Evolutionary conservation across 2,113 vertebrate genomes (phyloP).

Genomic region (Nesogale talazaci): DNA sequence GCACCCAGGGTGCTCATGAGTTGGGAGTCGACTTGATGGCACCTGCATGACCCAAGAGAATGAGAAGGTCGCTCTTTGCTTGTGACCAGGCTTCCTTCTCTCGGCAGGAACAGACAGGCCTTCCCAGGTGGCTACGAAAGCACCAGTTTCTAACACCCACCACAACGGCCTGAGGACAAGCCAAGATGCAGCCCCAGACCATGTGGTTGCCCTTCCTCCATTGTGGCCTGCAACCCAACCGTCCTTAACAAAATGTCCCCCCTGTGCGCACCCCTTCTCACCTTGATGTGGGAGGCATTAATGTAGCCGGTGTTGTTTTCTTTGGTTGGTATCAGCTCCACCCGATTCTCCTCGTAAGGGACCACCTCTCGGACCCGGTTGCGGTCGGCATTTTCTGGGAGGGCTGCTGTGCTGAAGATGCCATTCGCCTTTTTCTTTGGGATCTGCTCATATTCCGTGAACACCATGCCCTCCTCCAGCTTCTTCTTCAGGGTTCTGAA

Average conservation of each 20-base stretch:
- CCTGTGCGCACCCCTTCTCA: conserved; percentile 52
- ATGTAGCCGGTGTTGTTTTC: conserved; percentile 97
- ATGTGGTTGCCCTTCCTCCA: not conserved
- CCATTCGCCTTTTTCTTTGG: conserved; percentile 93
- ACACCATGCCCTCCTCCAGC: conserved; percentile 94
- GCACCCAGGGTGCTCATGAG: not conserved
- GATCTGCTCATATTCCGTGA: conserved; percentile 96
- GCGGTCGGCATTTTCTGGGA: conserved; percentile 93
- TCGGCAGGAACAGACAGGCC: not conserved
- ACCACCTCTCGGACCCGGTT: conserved; percentile 94
- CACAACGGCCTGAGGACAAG: not conserved
- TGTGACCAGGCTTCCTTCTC: not conserved
- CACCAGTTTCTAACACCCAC: not conserved
- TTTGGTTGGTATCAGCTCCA: conserved; percentile 96
- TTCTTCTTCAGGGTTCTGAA: conserved; percentile 93
- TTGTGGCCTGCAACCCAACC: not conserved
- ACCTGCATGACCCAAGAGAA: not conserved
- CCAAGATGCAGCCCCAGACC: not conserved
- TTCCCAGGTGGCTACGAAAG: not conserved
- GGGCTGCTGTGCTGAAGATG: conserved; percentile 89
- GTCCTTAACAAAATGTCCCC: rapidly evolving
- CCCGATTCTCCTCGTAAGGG: conserved; percentile 95
- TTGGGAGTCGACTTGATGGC: not conserved
- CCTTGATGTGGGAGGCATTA: conserved; percentile 96
- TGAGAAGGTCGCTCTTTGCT: not conserved